Percentiles rank a stretch among this genome's conserved stretches.
phyloP scores from a whole-genome alignment of 1,140 invertebrate genomes.

The Procambarus clarkii region DNA sequence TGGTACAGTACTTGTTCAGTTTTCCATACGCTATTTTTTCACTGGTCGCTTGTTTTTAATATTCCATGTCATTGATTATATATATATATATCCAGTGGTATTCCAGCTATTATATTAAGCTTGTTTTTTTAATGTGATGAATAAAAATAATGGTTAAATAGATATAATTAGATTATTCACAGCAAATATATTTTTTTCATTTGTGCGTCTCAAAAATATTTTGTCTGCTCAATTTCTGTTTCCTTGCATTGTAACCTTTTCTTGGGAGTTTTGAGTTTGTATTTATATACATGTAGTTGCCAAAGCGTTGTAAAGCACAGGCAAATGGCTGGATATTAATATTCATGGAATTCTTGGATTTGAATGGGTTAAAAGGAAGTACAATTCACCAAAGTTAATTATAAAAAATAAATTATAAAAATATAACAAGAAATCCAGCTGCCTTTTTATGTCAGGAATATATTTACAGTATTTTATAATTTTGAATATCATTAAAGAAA shows the following conservation, averaged over 20 bases:
- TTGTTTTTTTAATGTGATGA: not conserved
- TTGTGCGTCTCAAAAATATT: not conserved
- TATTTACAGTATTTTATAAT: not conserved
- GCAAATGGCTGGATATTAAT: not conserved
- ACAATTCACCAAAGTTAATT: not conserved
- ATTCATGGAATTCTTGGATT: not conserved
- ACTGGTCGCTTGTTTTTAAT: not conserved
- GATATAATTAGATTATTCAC: not conserved
- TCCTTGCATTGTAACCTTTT: not conserved
- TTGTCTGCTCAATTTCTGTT: not conserved
- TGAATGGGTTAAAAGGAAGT: not conserved
- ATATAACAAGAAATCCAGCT: not conserved
- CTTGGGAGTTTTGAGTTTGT: not conserved
- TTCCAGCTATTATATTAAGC: not conserved
- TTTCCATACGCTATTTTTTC: not conserved
- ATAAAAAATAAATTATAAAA: not conserved
- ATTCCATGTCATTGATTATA: not conserved
- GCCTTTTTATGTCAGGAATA: not conserved
- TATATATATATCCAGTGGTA: not conserved
- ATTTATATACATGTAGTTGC: not conserved
- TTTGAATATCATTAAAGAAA: not conserved
- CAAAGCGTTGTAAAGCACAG: not conserved
- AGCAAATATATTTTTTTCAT: not conserved
- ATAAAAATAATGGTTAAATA: not conserved
- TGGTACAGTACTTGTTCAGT: not conserved